phyloP scores from a whole-genome alignment of 2,113 vertebrate genomes.

The Tricholaema leucomelas region DNA sequence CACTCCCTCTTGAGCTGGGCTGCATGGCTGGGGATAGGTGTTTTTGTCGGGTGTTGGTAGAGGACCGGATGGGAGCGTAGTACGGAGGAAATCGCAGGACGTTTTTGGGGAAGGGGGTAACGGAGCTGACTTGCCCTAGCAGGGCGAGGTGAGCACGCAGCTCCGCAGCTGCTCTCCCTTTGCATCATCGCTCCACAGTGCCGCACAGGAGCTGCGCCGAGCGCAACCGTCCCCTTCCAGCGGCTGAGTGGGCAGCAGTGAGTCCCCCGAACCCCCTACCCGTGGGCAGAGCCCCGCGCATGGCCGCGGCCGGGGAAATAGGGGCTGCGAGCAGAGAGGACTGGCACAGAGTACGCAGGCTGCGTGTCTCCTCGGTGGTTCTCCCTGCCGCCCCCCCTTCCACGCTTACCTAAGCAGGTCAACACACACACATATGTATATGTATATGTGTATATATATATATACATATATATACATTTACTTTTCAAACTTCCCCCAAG shows the following conservation, averaged over 20 bases:
- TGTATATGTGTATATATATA: no score
- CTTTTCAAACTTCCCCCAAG: no score
- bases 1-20: rapidly evolving
- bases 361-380: not conserved
- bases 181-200: rapidly evolving
- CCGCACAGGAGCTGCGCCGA: rapidly evolving
- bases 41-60: rapidly evolving
- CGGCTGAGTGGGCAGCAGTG: not conserved
- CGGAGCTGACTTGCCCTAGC: not conserved
- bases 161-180: rapidly evolving
- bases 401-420: slow-evolving; percentile 18
- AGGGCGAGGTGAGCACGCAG: rapidly evolving
- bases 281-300: not conserved
- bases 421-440: not conserved
- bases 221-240: not conserved
- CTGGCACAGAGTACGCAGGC: slow-evolving; percentile 1
- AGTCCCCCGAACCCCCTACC: not conserved
- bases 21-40: not conserved
- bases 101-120: no score
- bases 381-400: not conserved
- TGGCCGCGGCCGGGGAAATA: not conserved
- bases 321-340: not conserved
- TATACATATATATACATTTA: no score
- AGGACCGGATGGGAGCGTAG: rapidly evolving
- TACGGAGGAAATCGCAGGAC: rapidly evolving